Conservation (phyloP, 2,113 vertebrate genomes). For the Meles meles region DNA sequence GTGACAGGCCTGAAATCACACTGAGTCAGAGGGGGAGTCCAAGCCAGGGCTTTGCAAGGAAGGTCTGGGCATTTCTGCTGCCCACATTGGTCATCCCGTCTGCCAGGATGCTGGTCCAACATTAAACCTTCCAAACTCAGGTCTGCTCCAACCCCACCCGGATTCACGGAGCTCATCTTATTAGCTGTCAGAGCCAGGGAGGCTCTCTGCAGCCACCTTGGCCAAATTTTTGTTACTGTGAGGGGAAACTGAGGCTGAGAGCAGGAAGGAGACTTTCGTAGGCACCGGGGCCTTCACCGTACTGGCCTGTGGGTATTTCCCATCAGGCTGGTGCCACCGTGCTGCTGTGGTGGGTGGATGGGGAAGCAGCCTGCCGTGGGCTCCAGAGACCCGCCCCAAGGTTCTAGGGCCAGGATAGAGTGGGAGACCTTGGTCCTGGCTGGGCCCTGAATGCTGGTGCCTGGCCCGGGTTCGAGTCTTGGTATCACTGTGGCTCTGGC, state of each 20-base stretch:
- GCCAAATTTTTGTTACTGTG: background rate
- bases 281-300: accelerated
- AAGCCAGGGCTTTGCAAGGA: background rate
- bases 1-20: background rate
- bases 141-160: background rate
- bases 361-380: background rate
- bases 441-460: background rate
- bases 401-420: background rate
- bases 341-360: background rate
- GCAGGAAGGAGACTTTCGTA: background rate
- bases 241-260: background rate
- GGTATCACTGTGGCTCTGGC: background rate
- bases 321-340: accelerated
- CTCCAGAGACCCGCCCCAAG: accelerated
- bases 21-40: background rate
- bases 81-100: background rate
- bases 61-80: background rate
- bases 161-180: background rate
- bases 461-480: background rate
- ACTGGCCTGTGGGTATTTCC: background rate
- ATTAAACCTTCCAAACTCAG: background rate
- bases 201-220: background rate
- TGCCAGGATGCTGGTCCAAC: background rate
- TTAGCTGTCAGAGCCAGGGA: background rate
- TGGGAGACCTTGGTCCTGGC: background rate